phyloP scores from a whole-genome alignment of 2,797 vertebrate genomes.

The Streptopelia turtur region DNA sequence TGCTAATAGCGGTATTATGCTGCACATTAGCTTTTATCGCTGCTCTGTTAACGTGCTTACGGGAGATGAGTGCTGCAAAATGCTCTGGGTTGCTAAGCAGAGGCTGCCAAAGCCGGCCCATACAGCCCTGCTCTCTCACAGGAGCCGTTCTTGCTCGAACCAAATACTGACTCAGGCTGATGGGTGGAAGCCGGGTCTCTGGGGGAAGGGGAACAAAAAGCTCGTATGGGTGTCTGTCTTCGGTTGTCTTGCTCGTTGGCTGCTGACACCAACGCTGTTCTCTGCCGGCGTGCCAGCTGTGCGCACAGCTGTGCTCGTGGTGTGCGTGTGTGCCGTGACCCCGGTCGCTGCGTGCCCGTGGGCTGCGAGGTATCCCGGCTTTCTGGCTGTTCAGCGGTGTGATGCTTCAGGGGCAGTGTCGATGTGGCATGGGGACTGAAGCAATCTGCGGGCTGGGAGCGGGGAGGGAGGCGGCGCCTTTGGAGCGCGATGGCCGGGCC shows the following conservation, averaged over 20 bases:
- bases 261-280: neutral
- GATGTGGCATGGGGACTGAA: neutral
- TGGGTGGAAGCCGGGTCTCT: neutral
- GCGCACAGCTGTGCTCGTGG: fast-evolving
- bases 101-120: neutral
- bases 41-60: neutral
- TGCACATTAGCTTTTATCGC: neutral
- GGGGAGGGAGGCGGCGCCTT: neutral
- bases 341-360: fast-evolving
- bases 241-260: neutral
- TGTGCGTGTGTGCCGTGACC: too few relatives aligned
- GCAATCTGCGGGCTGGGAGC: neutral
- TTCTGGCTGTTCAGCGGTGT: neutral
- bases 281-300: fast-evolving
- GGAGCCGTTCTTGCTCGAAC: neutral
- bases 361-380: fast-evolving
- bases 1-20: neutral
- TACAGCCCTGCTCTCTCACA: neutral
- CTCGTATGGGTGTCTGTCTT: neutral
- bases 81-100: neutral
- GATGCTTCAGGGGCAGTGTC: neutral
- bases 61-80: neutral
- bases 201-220: neutral
- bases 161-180: neutral
- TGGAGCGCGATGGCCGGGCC: too few relatives aligned